A percentile compares a stretch with the other conserved stretches of the same genome.
Conservation (phyloP, 2,888 invertebrate species). For the Ormyrus pomaceus region DNA sequence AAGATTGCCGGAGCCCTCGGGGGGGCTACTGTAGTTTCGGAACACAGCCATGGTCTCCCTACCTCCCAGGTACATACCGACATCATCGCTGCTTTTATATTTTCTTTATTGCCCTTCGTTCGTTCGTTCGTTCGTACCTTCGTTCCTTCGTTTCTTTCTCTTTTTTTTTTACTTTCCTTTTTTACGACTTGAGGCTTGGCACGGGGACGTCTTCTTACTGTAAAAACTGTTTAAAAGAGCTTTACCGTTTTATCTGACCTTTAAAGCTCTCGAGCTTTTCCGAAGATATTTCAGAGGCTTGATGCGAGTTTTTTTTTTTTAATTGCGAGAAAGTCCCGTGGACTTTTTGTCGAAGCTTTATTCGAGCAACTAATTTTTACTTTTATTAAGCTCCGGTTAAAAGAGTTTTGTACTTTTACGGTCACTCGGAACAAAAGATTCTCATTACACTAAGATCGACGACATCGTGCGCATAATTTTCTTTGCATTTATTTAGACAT, state of each 20-base stretch:
- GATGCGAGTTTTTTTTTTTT: not conserved
- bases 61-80: constrained; percentile 79
- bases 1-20: constrained; percentile 61
- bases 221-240: not conserved
- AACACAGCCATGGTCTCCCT: constrained; percentile 82
- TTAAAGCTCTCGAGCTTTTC: not conserved
- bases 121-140: constrained; percentile 33
- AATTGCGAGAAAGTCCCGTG: not conserved
- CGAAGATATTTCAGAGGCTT: too few species aligned
- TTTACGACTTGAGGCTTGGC: not conserved
- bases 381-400: not conserved
- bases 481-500: constrained; percentile 33
- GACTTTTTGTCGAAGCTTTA: too few species aligned
- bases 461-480: constrained; percentile 1
- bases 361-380: not conserved
- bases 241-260: not conserved
- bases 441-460: not conserved
- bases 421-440: too few species aligned
- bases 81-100: constrained; percentile 67
- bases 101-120: constrained; percentile 57
- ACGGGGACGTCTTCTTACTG: too few species aligned
- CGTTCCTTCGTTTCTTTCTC: constrained; percentile 33
- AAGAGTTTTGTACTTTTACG: too few species aligned
- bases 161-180: constrained; percentile 39
- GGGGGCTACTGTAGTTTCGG: constrained; percentile 78